A percentile compares a stretch with the other conserved stretches of the same genome.
Evolutionary conservation across 1,140 invertebrate genomes (phyloP).

Genomic region (Hyles vespertilio): DNA sequence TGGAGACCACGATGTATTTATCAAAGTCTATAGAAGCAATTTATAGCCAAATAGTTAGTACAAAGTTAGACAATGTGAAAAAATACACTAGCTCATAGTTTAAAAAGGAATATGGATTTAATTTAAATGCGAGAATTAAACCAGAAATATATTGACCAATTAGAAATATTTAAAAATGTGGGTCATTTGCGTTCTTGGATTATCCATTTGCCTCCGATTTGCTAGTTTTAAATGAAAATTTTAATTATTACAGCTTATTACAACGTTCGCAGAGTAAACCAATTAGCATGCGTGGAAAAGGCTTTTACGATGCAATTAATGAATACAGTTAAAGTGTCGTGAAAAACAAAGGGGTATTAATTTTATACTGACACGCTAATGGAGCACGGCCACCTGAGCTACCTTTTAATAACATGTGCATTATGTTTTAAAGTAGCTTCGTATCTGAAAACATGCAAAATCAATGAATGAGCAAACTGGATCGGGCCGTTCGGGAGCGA

Average conservation of each 20-base stretch:
- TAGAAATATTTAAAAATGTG: no score
- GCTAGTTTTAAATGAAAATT: background rate
- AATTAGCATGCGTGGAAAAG: constrained; percentile 43
- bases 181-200: no score
- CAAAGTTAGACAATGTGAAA: no score
- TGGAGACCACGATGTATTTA: no score
- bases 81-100: no score
- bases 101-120: no score
- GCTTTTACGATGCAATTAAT: constrained; percentile 53
- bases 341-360: constrained; percentile 57
- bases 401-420: constrained; percentile 20
- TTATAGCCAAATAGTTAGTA: no score
- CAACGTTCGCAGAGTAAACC: constrained; percentile 35
- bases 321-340: constrained; percentile 42
- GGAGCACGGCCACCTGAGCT: constrained; percentile 32
- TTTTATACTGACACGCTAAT: constrained; percentile 56
- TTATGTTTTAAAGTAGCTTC: constrained; percentile 11
- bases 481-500: background rate
- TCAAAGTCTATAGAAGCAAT: no score
- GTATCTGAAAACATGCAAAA: constrained; percentile 5
- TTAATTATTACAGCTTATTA: constrained; percentile 24
- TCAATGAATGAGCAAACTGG: constrained; percentile 1
- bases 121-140: no score
- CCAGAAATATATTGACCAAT: no score
- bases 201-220: no score